phyloP scores from a whole-genome alignment of 2,888 invertebrate genomes.

The Lasiommata megera region DNA sequence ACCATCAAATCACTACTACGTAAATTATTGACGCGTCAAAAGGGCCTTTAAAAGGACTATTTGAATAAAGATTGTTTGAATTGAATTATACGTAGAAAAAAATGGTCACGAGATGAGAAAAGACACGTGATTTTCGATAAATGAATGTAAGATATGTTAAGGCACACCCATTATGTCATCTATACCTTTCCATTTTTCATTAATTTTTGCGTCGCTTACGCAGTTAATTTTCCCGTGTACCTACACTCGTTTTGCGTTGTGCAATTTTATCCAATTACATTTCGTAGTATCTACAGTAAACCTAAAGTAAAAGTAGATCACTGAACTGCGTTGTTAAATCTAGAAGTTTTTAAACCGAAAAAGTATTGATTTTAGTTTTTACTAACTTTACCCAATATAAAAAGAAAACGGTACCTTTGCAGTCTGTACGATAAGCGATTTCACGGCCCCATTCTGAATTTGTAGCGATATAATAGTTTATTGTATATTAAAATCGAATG shows the following conservation, averaged over 20 bases:
- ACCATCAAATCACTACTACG: too few relatives aligned
- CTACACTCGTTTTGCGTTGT: neutral
- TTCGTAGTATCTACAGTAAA: neutral
- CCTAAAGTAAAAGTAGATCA: slow-evolving; percentile 27
- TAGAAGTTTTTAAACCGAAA: slow-evolving; percentile 6
- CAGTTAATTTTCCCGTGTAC: neutral
- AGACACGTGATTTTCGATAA: too few relatives aligned
- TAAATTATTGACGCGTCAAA: too few relatives aligned
- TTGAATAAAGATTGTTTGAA: too few relatives aligned
- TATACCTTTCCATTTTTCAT: neutral
- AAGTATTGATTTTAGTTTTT: slow-evolving; percentile 14
- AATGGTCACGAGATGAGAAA: too few relatives aligned
- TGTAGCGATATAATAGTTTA: too few relatives aligned
- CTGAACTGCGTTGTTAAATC: slow-evolving; percentile 22
- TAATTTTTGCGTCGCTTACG: neutral
- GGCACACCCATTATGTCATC: too few relatives aligned
- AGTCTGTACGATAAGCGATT: neutral
- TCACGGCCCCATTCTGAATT: neutral
- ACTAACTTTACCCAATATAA: slow-evolving; percentile 17
- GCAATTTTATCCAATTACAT: neutral
- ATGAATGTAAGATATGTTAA: too few relatives aligned
- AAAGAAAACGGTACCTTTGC: neutral
- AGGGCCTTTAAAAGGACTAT: too few relatives aligned
- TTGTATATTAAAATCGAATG: too few relatives aligned
- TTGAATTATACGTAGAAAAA: too few relatives aligned